phyloP scores from a whole-genome alignment of 1,140 invertebrate genomes.

The Dendrolimus punctatus region DNA sequence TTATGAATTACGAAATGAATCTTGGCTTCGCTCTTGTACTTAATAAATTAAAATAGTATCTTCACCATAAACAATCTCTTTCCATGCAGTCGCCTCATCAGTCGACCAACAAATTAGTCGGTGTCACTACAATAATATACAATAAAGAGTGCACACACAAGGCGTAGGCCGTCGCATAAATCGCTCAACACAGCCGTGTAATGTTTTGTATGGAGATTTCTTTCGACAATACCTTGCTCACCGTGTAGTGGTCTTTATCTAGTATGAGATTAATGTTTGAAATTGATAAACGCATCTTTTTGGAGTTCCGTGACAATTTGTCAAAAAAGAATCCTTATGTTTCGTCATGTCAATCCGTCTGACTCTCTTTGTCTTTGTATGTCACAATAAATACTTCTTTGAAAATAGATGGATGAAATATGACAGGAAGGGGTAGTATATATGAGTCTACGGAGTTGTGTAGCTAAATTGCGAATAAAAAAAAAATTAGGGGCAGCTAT shows the following conservation, averaged over 20 bases:
- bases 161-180: constrained; percentile 57
- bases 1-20: no score
- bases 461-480: no score
- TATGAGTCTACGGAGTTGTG: no score
- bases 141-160: constrained; percentile 51
- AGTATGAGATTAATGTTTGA: constrained; percentile 63
- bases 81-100: constrained; percentile 58
- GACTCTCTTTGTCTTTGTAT: no score
- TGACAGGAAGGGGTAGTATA: no score
- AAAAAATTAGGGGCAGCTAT: no score
- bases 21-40: background rate
- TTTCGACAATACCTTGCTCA: constrained; percentile 56
- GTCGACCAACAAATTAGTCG: constrained; percentile 68
- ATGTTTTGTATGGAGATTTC: constrained; percentile 72
- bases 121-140: constrained; percentile 71
- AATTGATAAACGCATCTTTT: constrained; percentile 50
- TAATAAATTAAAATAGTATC: constrained; percentile 32
- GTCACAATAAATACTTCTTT: no score
- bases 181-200: constrained; percentile 62
- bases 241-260: constrained; percentile 64
- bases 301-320: background rate
- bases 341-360: no score
- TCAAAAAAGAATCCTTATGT: no score
- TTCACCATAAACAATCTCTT: constrained; percentile 56
- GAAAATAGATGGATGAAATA: no score